Percentiles rank a stretch among this genome's conserved stretches.
phyloP scores from a whole-genome alignment of 2,113 vertebrate genomes.

The Anser cygnoides region DNA sequence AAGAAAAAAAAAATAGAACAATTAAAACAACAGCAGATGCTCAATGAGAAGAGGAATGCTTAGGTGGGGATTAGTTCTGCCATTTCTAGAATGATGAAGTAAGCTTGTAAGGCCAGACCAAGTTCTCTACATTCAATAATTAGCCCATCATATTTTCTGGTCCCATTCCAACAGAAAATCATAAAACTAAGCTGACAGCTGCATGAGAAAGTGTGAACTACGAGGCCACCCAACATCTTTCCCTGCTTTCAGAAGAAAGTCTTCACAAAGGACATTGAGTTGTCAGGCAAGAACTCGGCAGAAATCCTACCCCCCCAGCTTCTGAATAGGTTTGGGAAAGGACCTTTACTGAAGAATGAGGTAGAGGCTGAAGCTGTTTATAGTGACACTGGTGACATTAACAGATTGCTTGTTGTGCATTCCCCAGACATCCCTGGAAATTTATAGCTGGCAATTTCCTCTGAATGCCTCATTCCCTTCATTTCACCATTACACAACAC shows the following conservation, averaged over 20 bases:
- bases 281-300: background rate
- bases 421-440: background rate
- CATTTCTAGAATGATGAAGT: background rate
- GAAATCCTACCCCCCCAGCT: background rate
- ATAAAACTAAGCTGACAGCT: background rate
- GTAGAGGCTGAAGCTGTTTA: background rate
- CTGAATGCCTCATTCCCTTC: background rate
- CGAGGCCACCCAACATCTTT: background rate
- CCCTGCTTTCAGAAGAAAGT: background rate
- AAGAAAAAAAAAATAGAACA: background rate
- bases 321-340: background rate
- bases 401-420: background rate
- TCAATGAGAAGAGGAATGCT: background rate
- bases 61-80: background rate
- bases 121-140: background rate
- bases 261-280: fast-evolving
- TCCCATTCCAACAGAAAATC: background rate
- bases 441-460: slow-evolving; percentile 51
- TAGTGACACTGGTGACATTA: background rate
- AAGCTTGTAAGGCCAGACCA: background rate
- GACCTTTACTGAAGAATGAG: background rate
- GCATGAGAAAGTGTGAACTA: background rate
- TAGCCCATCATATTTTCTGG: background rate
- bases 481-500: background rate
- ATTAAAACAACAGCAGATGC: background rate